These are phyloP conservation scores for Cosmorhoe ocellata DNA, from an alignment of 2,888 invertebrate genomes.

Conservation along the genomic window DNA sequence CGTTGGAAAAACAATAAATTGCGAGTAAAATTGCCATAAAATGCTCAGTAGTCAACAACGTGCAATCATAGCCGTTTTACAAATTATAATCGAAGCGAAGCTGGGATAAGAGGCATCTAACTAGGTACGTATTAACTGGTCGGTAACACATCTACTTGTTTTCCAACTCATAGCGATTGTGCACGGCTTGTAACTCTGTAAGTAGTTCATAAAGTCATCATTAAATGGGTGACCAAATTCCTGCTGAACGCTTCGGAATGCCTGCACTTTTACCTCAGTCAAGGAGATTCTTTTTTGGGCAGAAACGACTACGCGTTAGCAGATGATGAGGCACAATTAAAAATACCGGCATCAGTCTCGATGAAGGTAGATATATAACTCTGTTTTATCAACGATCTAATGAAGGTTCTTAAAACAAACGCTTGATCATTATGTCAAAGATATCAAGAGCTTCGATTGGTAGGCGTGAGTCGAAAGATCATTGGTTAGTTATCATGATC, in stretches of 20 bases:
- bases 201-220: too few relatives aligned
- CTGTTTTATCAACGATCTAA: not conserved
- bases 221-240: too few relatives aligned
- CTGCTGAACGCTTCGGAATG: too few relatives aligned
- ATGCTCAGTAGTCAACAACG: conserved; percentile 35
- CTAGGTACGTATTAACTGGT: conserved; percentile 18
- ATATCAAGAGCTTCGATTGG: conserved; percentile 28
- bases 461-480: conserved; percentile 31
- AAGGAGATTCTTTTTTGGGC: too few relatives aligned
- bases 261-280: too few relatives aligned
- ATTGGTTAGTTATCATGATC: conserved; percentile 30
- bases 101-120: conserved; percentile 22
- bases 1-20: conserved; percentile 46
- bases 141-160: conserved; percentile 8
- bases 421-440: conserved; percentile 28
- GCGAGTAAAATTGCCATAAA: conserved; percentile 48
- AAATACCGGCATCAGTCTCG: too few relatives aligned
- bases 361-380: too few relatives aligned
- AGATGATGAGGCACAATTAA: not conserved
- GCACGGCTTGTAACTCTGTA: too few relatives aligned
- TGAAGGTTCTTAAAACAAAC: conserved; percentile 12
- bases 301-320: too few relatives aligned
- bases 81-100: conserved; percentile 36
- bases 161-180: too few relatives aligned
- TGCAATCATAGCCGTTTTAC: conserved; percentile 41